Evolutionary conservation across 2,888 invertebrate species (phyloP).

Genomic region (Azorinus chamasolen): DNA sequence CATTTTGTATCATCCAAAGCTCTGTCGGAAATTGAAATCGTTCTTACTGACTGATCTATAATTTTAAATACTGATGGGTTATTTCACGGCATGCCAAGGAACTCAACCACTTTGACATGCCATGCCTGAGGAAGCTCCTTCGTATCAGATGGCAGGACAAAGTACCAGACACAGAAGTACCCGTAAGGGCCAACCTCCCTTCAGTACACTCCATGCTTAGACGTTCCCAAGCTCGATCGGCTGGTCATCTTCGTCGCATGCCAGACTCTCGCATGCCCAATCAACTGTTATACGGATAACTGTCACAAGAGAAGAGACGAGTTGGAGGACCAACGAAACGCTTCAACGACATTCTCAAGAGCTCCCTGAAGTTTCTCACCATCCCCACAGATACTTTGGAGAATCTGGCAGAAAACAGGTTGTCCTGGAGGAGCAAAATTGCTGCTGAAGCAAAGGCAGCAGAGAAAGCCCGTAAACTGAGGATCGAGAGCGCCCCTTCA

Average conservation of each 20-base stretch:
- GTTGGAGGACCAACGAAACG: conserved; percentile 14
- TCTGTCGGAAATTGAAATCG: too few species aligned
- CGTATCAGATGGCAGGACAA: conserved; percentile 4
- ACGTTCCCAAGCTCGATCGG: conserved; percentile 1
- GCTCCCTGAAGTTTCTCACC: conserved; percentile 2
- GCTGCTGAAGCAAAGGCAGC: not conserved
- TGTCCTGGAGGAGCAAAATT: not conserved
- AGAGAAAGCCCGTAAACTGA: conserved; percentile 4
- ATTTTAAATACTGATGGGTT: too few species aligned
- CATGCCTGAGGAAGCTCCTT: not conserved
- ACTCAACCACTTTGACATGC: not conserved
- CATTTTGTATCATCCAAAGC: too few species aligned
- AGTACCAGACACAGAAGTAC: conserved; percentile 18
- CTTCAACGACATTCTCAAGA: conserved; percentile 16
- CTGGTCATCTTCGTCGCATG: conserved; percentile 21
- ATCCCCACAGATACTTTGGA: not conserved
- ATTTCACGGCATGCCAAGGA: too few species aligned
- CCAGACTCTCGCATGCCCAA: conserved; percentile 12
- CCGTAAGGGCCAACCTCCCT: not conserved
- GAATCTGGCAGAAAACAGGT: not conserved
- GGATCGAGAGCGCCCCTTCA: not conserved
- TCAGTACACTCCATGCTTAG: conserved; percentile 2
- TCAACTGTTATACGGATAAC: conserved; percentile 14
- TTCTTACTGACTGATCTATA: too few species aligned
- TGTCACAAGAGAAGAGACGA: not conserved